Percentiles rank a stretch among this genome's conserved stretches.
Evolutionary conservation across 2,888 invertebrate species (phyloP).

Genomic region (Coelinius sp.): DNA sequence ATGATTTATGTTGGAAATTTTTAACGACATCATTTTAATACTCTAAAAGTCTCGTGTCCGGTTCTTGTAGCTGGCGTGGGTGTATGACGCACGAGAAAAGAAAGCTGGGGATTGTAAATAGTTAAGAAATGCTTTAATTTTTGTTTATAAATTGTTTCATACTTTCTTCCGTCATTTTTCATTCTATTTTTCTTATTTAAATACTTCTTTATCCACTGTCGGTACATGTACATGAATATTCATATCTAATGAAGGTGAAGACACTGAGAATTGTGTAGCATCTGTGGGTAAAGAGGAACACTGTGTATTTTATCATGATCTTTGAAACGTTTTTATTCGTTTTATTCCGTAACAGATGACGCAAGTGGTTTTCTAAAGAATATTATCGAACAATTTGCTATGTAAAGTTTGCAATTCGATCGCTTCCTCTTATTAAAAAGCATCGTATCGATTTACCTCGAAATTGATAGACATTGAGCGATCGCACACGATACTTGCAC

Average conservation of each 20-base stretch:
- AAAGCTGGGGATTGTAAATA: not conserved
- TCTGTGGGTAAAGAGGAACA: not conserved
- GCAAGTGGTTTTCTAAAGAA: not conserved
- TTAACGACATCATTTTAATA: not conserved
- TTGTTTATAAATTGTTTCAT: not conserved
- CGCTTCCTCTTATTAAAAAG: slow-evolving; percentile 4
- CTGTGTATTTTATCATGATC: not conserved
- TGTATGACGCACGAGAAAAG: slow-evolving; percentile 4
- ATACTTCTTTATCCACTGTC: not conserved
- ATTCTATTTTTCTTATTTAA: not conserved
- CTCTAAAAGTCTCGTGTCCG: not conserved
- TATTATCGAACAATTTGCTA: not conserved
- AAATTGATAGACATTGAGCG: slow-evolving; percentile 33
- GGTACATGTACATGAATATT: not conserved
- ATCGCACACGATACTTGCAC: slow-evolving; percentile 21
- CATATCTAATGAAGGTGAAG: not conserved
- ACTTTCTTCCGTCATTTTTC: not conserved
- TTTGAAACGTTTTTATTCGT: not conserved
- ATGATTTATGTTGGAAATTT: not conserved
- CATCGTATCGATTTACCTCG: slow-evolving; percentile 32
- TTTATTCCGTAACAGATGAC: not conserved
- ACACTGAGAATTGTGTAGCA: no score
- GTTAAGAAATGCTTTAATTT: not conserved
- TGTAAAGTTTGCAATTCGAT: slow-evolving; percentile 15
- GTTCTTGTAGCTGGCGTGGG: not conserved